Evolutionary conservation across 2,888 invertebrate species (phyloP).

Genomic region (Ommatoiulus sabulosus): DNA sequence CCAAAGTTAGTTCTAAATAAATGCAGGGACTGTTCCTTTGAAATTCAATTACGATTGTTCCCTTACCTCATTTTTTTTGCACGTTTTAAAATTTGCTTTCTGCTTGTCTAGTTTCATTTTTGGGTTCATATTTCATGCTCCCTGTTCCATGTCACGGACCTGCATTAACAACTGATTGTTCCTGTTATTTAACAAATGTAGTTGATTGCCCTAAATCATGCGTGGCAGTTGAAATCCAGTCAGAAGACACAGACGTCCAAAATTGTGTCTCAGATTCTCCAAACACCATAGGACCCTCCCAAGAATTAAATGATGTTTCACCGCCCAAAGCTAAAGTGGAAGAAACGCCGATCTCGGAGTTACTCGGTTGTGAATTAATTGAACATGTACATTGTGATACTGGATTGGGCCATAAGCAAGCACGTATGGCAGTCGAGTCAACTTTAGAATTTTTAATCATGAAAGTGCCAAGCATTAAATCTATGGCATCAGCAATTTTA

Average conservation of each 20-base stretch:
- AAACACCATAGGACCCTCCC: not conserved
- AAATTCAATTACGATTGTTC: too few relatives aligned
- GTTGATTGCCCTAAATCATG: not conserved
- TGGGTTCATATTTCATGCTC: too few relatives aligned
- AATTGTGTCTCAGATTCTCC: not conserved
- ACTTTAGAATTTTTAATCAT: conserved; percentile 52
- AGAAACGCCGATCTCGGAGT: not conserved
- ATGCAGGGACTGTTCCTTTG: too few relatives aligned
- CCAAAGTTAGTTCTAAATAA: too few relatives aligned
- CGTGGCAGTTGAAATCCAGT: not conserved
- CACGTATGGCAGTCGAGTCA: conserved; percentile 50
- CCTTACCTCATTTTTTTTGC: too few relatives aligned
- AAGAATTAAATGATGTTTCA: not conserved
- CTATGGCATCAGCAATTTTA: conserved; percentile 38
- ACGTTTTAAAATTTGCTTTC: too few relatives aligned
- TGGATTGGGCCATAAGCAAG: conserved; percentile 53
- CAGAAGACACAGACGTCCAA: not conserved
- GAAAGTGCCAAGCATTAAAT: conserved; percentile 26
- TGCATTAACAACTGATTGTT: too few relatives aligned
- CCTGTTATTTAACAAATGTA: not conserved
- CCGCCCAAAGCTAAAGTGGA: not conserved
- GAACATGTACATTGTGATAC: conserved; percentile 55
- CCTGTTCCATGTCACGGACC: too few relatives aligned
- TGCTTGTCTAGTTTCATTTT: too few relatives aligned
- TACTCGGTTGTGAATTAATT: conserved; percentile 52